phyloP scores from a whole-genome alignment of 2,797 vertebrate species.

The Kryptopterus vitreolus region DNA sequence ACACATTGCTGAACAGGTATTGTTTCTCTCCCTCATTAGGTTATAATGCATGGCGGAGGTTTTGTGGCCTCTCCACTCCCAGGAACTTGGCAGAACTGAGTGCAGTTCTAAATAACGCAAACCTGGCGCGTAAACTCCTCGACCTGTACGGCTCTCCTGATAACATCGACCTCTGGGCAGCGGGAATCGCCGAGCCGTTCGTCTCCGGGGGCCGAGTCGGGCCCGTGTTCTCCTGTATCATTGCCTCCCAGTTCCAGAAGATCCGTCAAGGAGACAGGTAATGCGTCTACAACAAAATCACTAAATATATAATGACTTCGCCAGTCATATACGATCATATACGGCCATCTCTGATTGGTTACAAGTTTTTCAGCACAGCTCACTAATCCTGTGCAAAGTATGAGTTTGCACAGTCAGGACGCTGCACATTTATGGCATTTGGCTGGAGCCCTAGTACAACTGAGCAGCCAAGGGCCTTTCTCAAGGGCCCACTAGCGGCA shows the following conservation, averaged over 20 bases:
- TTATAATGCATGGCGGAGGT: conserved; percentile 84
- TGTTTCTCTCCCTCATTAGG: conserved; percentile 64
- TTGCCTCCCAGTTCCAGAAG: conserved; percentile 82
- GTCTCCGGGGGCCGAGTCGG: conserved; percentile 78
- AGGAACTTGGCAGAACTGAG: conserved; percentile 68
- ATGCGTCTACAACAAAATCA: neutral
- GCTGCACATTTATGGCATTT: no score
- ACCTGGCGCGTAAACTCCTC: conserved; percentile 75
- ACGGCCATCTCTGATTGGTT: neutral
- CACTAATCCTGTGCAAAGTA: no score
- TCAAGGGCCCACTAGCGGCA: no score
- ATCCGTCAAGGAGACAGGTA: conserved; percentile 87
- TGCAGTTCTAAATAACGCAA: conserved; percentile 67
- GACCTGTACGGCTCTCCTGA: conserved; percentile 75
- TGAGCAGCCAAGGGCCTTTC: no score
- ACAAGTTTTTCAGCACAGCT: no score
- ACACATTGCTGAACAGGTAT: no score
- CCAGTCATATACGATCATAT: neutral
- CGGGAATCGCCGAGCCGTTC: conserved; percentile 81
- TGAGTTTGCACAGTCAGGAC: no score
- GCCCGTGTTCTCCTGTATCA: conserved; percentile 83
- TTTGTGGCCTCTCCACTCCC: conserved; percentile 82
- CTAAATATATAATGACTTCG: neutral
- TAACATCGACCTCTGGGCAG: conserved; percentile 92
- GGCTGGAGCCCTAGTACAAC: no score